A percentile compares a stretch with the other conserved stretches of the same genome.
Evolutionary conservation across 2,797 vertebrate species (phyloP).

Genomic region (Parotocinclus haroldoi): DNA sequence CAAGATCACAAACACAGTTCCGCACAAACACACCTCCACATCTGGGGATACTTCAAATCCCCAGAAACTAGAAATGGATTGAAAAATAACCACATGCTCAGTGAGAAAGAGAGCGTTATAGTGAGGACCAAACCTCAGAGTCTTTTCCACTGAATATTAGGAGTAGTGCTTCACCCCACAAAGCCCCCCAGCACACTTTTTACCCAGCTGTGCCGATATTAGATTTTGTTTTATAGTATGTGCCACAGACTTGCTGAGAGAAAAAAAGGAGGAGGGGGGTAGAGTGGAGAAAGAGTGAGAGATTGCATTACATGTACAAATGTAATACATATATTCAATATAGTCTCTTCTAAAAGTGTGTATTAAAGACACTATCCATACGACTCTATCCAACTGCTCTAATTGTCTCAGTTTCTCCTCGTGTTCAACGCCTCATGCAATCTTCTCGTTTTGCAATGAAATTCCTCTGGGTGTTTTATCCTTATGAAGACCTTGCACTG

Average conservation of each 20-base stretch:
- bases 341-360: neutral
- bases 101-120: neutral
- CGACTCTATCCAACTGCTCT: neutral
- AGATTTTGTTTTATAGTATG: conserved; percentile 1
- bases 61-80: conserved; percentile 25
- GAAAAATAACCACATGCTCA: conserved; percentile 24
- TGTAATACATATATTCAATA: conserved; percentile 2
- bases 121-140: too few relatives aligned
- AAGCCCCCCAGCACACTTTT: too few relatives aligned
- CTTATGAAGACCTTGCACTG: conserved; percentile 5
- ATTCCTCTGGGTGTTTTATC: conserved; percentile 19
- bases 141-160: too few relatives aligned
- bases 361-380: neutral
- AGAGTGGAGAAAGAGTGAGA: too few relatives aligned
- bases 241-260: conserved; percentile 12
- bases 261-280: too few relatives aligned
- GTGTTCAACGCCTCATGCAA: neutral
- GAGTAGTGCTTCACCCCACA: too few relatives aligned
- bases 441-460: neutral
- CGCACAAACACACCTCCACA: conserved; percentile 4
- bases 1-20: neutral
- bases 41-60: neutral
- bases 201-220: too few relatives aligned
- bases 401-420: conserved; percentile 17
- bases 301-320: neutral